These are phyloP conservation scores for Melanostigma gelatinosum DNA, from an alignment of 2,113 vertebrate species.

Conservation along the genomic window DNA sequence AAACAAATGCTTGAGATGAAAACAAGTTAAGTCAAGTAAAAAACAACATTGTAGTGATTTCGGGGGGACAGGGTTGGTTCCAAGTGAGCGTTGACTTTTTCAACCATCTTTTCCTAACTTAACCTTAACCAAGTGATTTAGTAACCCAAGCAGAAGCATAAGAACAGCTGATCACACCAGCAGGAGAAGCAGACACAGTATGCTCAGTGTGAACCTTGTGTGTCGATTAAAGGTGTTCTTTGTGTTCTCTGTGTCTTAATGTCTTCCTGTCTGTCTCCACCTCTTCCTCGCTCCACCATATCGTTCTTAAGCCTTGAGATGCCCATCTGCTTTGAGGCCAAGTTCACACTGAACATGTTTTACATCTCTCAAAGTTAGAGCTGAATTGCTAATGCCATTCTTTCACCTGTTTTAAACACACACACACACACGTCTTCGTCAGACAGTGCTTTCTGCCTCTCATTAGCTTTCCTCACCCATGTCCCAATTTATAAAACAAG, in stretches of 20 bases:
- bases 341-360: slow-evolving; percentile 53
- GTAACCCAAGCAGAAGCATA: neutral
- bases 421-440: slow-evolving; percentile 10
- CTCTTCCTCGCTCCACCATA: neutral
- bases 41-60: neutral
- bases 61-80: neutral
- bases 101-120: neutral
- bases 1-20: too few species aligned
- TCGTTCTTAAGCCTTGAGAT: slow-evolving; percentile 44
- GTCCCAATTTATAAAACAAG: slow-evolving; percentile 68
- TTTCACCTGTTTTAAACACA: slow-evolving; percentile 40
- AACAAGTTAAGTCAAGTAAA: too few species aligned
- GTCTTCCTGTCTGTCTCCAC: neutral
- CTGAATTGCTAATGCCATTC: slow-evolving; percentile 64
- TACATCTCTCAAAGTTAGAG: slow-evolving; percentile 70
- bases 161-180: neutral
- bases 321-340: slow-evolving; percentile 56
- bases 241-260: neutral
- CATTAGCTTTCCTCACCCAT: slow-evolving; percentile 56
- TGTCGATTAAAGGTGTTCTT: neutral
- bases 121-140: neutral
- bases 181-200: neutral
- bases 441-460: slow-evolving; percentile 46
- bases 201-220: neutral
- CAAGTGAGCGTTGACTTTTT: neutral